Conservation (phyloP, 2,797 vertebrate species). For the Fistularia tabacaria region DNA sequence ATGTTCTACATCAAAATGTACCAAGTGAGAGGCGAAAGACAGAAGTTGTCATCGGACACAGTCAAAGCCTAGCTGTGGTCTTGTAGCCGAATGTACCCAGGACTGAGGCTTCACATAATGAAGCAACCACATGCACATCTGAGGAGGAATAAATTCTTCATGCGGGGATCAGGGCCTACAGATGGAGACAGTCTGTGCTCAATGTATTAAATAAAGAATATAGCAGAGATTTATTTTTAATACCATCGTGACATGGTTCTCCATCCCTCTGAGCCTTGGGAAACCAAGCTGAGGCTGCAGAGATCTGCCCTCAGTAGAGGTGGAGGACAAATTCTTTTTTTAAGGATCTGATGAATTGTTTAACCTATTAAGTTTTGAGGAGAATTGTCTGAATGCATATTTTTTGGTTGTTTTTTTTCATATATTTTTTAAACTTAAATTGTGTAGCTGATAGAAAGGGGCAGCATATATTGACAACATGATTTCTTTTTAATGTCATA, state of each 20-base stretch:
- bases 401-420: too few species aligned
- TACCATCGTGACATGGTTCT: slow-evolving; percentile 10
- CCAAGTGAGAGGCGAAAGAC: too few species aligned
- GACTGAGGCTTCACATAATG: not conserved
- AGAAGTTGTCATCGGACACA: too few species aligned
- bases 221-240: slow-evolving; percentile 33
- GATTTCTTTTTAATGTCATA: too few species aligned
- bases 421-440: too few species aligned
- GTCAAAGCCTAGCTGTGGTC: not conserved
- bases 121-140: not conserved
- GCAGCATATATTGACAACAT: too few species aligned
- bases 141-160: slow-evolving; percentile 4
- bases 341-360: too few species aligned
- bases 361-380: too few species aligned
- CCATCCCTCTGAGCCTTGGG: not conserved
- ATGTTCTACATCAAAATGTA: too few species aligned
- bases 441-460: too few species aligned
- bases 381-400: too few species aligned
- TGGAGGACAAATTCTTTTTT: not conserved
- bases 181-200: slow-evolving; percentile 20
- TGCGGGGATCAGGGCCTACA: slow-evolving; percentile 1
- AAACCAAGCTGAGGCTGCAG: not conserved
- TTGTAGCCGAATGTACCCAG: not conserved
- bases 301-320: not conserved
- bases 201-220: slow-evolving; percentile 30